Base-by-base conservation (phyloP, 2,888 invertebrate species). In the Gymnosoma rotundatum region DNA sequence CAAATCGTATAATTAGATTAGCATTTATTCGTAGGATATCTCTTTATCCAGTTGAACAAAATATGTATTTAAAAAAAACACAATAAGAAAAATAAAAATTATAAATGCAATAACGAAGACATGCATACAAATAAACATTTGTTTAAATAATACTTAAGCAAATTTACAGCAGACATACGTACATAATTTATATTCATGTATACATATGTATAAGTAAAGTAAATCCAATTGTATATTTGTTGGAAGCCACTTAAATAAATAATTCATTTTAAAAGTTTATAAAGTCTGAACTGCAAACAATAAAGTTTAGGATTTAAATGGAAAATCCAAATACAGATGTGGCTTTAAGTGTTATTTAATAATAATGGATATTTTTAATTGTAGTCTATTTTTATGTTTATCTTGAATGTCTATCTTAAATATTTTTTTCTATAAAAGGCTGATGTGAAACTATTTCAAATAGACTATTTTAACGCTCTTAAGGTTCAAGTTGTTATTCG, bases 321-420 rank as follows among this genome's bases (percentile, higher is more conserved):
- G 14, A 58, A 74, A 61, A 80, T 74, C 54, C 16, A 42, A 54
- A 63, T 56, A 69, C 74, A 80, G 74, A 80, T 74, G 80, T 80
- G 80, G 56, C 63, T 56, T 14, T 14, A 63, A 80, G 45, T 66
- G 69, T 21, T 63, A 63, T 74, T 32, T 5, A 32, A 32, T 74
- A 69, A 74, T 69, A 69, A 80, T 48, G 16, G 36, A 74, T 79
- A 56, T 61, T 36, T 66, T 16, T 20, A 16, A 50, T 25, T 48
- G 16, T 21, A 20, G 18, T 36, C 38, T 20, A 12, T 38, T n/a
- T 36, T 21, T 25, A 42, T 5, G 10, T 72, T 8, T 32, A n/a
- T 72, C n/a, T 48, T 18, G 5, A 20, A 61, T 0, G 36, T 38
- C n/a, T n/a, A n/a, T n/a, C n/a, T n/a, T n/a, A 38, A 1, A 18